Evolutionary conservation across 2,888 invertebrate species (phyloP).

Genomic region (Panopea generosa): DNA sequence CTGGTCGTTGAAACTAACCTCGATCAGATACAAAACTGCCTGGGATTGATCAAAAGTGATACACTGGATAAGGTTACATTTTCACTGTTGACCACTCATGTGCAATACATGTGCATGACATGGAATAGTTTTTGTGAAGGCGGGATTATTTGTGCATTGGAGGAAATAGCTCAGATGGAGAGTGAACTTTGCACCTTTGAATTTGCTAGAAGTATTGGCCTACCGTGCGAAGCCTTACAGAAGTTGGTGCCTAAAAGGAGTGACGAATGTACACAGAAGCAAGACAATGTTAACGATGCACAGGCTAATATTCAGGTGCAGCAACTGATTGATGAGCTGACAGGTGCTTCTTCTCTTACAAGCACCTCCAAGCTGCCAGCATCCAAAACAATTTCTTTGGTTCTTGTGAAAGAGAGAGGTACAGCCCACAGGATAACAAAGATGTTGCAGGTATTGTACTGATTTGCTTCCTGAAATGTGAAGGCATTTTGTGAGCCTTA

Average conservation of each 20-base stretch:
- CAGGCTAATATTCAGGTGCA: constrained; percentile 34
- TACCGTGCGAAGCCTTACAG: constrained; percentile 55
- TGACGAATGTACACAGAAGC: background rate
- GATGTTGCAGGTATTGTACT: constrained; percentile 58
- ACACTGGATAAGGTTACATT: constrained; percentile 48
- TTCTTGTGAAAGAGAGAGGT: constrained; percentile 76
- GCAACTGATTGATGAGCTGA: constrained; percentile 63
- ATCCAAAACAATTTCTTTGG: constrained; percentile 70
- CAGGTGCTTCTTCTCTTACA: constrained; percentile 45
- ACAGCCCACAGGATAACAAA: constrained; percentile 69
- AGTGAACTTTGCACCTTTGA: constrained; percentile 40
- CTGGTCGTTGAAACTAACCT: constrained; percentile 54
- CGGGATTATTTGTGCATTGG: constrained; percentile 59
- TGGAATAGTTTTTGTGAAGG: constrained; percentile 64
- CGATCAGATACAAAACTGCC: constrained; percentile 54
- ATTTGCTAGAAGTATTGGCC: constrained; percentile 58
- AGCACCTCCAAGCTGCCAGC: constrained; percentile 17
- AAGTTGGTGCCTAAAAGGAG: background rate
- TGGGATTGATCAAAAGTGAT: constrained; percentile 39
- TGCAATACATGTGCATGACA: constrained; percentile 59
- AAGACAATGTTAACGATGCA: constrained; percentile 6
- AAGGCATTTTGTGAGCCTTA: too few relatives aligned
- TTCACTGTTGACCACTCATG: constrained; percentile 57
- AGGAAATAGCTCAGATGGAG: constrained; percentile 64
- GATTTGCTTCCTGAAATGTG: background rate